Evolutionary conservation across 2,797 vertebrate genomes (phyloP), one percentile per base, ranked within the genome.

Genomic region (Crocodylus rhombifer): DNA sequence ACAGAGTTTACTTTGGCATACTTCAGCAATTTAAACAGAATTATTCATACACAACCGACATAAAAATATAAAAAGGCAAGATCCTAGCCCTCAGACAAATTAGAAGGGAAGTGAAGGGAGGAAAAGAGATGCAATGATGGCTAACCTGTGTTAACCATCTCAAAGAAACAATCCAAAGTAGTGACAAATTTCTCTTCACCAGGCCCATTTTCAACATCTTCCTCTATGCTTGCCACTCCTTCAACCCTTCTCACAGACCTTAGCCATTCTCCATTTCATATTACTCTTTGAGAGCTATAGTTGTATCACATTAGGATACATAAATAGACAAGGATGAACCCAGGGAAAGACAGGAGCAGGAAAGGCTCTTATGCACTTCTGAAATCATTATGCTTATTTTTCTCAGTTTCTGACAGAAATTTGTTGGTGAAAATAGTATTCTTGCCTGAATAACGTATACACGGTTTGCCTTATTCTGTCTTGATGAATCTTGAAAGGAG

Each of bases 1-100:
- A 33, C 30, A 77, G 3, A 12, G 30, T 1, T 80, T 84, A 61
- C 87, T 79, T 64, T 67, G 84, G 21, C 12, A 78, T 16, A 76
- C 3, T 2, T 84, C 20, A 71, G 80, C 75, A 91, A 84, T 13
- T 25, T 18, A 77, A 86, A 91, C 64, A 78, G 9, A 84, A 61
- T 6, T 14, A 65, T 26, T 1, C 55, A 88, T 92, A 84, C 79
- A 18, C 4, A 33, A 28, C 15, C 0, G 36, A 77, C 79, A 67
- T 5, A 77, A 81, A 80, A 56, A 15, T 1, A 1, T n/a, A 33
- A 69, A 10, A 80, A 8, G 14, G 82, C 55, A 80, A 61, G 1
- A 56, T 2, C 16, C 62, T 11, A 33, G 8, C 51, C 60, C 60
- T 33, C 25, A 76, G 62, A 14, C 15, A 15, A 56, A 2, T 15